Percentiles rank a stretch among this genome's conserved stretches.
Conservation (phyloP, 2,888 invertebrate genomes). For the Lasioglossum lativentre region DNA sequence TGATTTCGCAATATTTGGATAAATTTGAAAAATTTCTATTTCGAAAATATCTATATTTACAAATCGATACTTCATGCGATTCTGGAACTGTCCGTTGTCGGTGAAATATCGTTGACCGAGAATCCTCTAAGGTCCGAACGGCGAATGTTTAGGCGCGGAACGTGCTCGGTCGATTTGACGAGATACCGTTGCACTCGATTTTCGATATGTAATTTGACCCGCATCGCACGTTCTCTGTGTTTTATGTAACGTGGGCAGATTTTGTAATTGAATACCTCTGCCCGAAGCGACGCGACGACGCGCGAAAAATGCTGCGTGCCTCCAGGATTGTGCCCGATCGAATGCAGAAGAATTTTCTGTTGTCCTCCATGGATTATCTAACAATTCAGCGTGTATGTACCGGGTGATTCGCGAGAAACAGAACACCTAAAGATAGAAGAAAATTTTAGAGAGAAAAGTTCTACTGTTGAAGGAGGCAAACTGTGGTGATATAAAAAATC, state of each 20-base stretch:
- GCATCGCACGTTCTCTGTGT: constrained; percentile 27
- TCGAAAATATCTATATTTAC: no score
- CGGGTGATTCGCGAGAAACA: no score
- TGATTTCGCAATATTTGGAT: no score
- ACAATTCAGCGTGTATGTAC: not conserved
- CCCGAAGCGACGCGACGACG: not conserved
- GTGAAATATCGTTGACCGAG: not conserved
- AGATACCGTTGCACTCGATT: constrained; percentile 64
- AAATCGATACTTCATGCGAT: not conserved
- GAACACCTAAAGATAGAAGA: no score
- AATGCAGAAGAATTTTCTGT: not conserved
- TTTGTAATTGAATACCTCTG: constrained; percentile 42
- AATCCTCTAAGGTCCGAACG: not conserved
- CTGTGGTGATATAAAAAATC: no score
- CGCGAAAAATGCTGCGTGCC: constrained; percentile 15
- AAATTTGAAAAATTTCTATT: no score
- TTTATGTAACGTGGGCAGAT: constrained; percentile 45
- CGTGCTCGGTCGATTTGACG: constrained; percentile 52
- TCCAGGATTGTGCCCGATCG: not conserved
- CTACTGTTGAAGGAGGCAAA: no score
- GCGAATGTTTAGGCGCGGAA: constrained; percentile 18
- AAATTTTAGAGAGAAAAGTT: no score
- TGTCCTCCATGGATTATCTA: not conserved
- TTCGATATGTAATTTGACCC: constrained; percentile 53
- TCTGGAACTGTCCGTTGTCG: not conserved